phyloP scores from a whole-genome alignment of 2,888 invertebrate species.

The Fragum sueziense region DNA sequence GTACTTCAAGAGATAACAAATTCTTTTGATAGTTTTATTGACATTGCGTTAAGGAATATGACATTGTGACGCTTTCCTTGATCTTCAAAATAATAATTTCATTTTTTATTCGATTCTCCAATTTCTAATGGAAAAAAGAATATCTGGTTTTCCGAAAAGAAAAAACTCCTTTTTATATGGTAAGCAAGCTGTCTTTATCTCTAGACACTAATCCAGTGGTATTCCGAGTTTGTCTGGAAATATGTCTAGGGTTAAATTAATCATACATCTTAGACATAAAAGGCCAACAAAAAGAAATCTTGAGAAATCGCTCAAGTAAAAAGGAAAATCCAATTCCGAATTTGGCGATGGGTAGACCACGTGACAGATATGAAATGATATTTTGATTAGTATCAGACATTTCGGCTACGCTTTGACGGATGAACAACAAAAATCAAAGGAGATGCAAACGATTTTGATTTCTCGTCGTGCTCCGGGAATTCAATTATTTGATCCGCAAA shows the following conservation, averaged over 20 bases:
- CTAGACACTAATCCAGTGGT: too few relatives aligned
- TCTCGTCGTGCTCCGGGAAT: constrained; percentile 42
- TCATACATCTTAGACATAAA: not conserved
- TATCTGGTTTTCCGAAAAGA: too few relatives aligned
- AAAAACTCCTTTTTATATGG: too few relatives aligned
- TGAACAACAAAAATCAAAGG: constrained; percentile 44
- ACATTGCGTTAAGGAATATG: too few relatives aligned
- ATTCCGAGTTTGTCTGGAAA: not conserved
- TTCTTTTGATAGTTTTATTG: too few relatives aligned
- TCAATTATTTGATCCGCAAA: constrained; percentile 34
- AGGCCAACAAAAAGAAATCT: not conserved
- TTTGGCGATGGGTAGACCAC: constrained; percentile 36
- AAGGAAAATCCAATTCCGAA: constrained; percentile 47
- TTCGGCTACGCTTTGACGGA: constrained; percentile 49
- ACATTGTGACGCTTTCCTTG: too few relatives aligned
- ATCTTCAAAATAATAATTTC: too few relatives aligned
- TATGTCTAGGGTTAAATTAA: not conserved
- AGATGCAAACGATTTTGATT: constrained; percentile 33
- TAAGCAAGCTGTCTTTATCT: too few relatives aligned
- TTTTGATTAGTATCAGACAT: constrained; percentile 53
- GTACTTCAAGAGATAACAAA: too few relatives aligned
- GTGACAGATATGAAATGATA: constrained; percentile 55
- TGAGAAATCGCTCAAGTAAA: not conserved
- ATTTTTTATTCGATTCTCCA: too few relatives aligned
- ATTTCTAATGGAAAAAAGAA: too few relatives aligned